Base-by-base conservation (phyloP, 2,797 vertebrate species). In the Chrysocyon brachyurus region DNA sequence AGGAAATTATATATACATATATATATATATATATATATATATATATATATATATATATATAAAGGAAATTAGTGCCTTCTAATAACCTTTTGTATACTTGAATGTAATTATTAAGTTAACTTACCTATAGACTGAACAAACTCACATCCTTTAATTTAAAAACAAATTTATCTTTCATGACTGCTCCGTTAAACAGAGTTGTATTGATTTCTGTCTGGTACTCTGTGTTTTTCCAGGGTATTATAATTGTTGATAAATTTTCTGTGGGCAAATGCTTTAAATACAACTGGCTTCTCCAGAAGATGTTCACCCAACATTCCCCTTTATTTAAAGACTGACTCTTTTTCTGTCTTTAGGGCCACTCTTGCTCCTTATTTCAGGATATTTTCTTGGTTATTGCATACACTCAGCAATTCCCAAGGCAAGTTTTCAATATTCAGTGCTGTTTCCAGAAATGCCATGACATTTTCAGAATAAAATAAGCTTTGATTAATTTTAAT, bases 381-480 rank as follows among this genome's bases (percentile, higher is more conserved):
- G 72, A 64, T 87, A 26, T 96, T 90, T 96, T 82, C 81, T 93
- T 96, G 24, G 28, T 91, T 93, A 70, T 90, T 49, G 56, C 54
- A 88, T 89, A 90, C 26, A 78, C 8, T 8, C 26, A 81, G 28
- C 66, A 87, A 84, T 90, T 93, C 31, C 16, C 12, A 87, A 73
- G 46, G 36, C 28, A 83, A 3, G 12, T 68, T 91, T 93, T 78
- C 64, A 93, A 0, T 83, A 64, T 94, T 93, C n/a, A 87, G 0
- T 94, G 72, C 61, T 91, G 7, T 87, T 91, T 93, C 17, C 56
- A 90, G 73, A 96, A 96, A 86, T 95, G 36, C 31, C 26, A 78
- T 86, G 66, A 63, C 59, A 81, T 96, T 97, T 97, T 97, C 87
- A 94, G 87, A 94, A 87, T 91, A 91, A 97, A 93, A 87, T 89